These are phyloP conservation scores for Lasaia peninsularis DNA, from an alignment of 1,140 invertebrate genomes.

Conservation along the genomic window DNA sequence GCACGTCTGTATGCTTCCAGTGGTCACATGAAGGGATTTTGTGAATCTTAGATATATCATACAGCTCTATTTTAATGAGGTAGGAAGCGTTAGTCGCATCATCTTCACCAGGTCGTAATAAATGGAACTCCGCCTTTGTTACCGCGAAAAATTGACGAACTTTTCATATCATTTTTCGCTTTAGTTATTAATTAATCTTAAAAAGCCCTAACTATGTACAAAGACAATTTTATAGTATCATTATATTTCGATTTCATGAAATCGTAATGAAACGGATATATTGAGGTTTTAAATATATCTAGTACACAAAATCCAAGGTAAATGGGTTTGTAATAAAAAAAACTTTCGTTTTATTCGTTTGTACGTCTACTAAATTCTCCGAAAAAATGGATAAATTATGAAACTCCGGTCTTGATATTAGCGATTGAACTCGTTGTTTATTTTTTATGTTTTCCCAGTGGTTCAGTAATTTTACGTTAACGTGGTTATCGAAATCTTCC, in stretches of 20 bases:
- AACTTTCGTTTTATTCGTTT: constrained; percentile 45
- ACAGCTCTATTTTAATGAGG: background rate
- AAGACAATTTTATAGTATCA: constrained; percentile 20
- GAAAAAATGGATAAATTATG: constrained; percentile 41
- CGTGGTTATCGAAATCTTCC: constrained; percentile 69
- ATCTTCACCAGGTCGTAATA: background rate
- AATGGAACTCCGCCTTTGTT: background rate
- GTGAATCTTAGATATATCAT: background rate
- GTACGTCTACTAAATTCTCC: constrained; percentile 52
- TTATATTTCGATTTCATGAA: constrained; percentile 32
- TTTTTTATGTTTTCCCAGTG: constrained; percentile 37
- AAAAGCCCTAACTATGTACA: too few species aligned
- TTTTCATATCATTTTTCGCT: too few species aligned
- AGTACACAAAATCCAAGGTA: constrained; percentile 59
- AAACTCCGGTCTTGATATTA: constrained; percentile 37
- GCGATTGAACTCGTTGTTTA: background rate
- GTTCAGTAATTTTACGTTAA: constrained; percentile 54
- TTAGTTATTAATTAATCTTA: too few species aligned
- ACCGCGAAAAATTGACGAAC: background rate
- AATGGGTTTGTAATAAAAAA: constrained; percentile 60
- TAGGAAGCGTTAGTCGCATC: background rate
- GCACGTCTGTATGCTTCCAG: background rate
- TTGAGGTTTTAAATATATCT: constrained; percentile 52
- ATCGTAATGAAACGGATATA: constrained; percentile 46
- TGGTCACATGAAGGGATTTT: background rate